phyloP scores from a whole-genome alignment of 2,888 invertebrate genomes.

The Cremastobaeus sp. region DNA sequence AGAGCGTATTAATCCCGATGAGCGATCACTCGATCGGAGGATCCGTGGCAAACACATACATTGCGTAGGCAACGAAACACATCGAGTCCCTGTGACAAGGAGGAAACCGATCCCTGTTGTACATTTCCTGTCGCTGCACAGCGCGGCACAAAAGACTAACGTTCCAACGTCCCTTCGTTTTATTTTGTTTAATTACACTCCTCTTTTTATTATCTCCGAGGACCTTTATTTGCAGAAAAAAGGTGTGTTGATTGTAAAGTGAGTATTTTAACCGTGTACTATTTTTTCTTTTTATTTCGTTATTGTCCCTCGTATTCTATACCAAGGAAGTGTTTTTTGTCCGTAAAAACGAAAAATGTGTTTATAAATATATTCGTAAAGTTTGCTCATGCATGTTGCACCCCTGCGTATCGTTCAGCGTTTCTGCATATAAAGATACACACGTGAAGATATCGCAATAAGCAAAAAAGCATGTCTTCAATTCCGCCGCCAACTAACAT shows the following conservation, averaged over 20 bases:
- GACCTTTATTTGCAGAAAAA: too few species aligned
- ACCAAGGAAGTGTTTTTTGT: constrained; percentile 5
- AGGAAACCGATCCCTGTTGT: constrained; percentile 48
- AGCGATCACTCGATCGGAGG: constrained; percentile 49
- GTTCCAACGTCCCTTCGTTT: constrained; percentile 24
- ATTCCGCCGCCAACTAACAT: constrained; percentile 27
- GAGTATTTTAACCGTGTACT: too few species aligned
- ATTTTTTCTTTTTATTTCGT: too few species aligned
- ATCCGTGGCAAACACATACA: constrained; percentile 44
- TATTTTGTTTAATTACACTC: too few species aligned
- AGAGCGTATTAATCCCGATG: constrained; percentile 53
- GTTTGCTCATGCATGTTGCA: constrained; percentile 25
- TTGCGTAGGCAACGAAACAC: constrained; percentile 34
- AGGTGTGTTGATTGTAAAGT: too few species aligned
- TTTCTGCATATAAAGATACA: constrained; percentile 41
- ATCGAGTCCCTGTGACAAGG: constrained; percentile 33
- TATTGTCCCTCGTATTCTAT: neutral
- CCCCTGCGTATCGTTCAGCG: constrained; percentile 17
- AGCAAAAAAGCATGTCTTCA: constrained; percentile 46
- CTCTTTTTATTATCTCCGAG: too few species aligned
- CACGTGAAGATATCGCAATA: constrained; percentile 41
- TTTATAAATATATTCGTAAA: too few species aligned
- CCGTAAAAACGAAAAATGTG: constrained; percentile 4
- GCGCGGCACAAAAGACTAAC: constrained; percentile 31
- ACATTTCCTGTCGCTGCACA: constrained; percentile 44